Evolutionary conservation across 2,113 vertebrate species (phyloP).

Genomic region (Silurus meridionalis): DNA sequence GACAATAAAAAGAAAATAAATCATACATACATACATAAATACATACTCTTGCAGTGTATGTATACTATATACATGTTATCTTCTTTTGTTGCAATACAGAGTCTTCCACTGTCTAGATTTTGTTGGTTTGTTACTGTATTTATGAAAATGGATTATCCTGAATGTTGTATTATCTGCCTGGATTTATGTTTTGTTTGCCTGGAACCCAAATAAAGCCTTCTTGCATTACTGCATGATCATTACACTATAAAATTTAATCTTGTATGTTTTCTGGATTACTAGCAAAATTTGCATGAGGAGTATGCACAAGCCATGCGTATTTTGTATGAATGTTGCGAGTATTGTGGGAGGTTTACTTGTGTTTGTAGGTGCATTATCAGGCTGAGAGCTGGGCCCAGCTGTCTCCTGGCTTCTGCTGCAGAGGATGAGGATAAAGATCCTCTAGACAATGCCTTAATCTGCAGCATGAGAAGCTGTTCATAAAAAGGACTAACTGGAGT

Average conservation of each 20-base stretch:
- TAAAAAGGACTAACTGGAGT: slow-evolving; percentile 66
- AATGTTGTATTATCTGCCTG: slow-evolving; percentile 13
- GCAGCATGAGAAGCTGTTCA: slow-evolving; percentile 66
- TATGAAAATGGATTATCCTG: neutral
- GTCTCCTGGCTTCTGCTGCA: slow-evolving; percentile 58
- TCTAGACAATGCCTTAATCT: slow-evolving; percentile 69
- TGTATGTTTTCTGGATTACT: slow-evolving; percentile 24
- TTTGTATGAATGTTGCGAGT: neutral
- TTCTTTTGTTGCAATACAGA: slow-evolving; percentile 5
- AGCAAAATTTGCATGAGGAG: neutral
- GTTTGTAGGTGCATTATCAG: neutral
- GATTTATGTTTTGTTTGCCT: neutral
- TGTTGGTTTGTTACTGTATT: neutral
- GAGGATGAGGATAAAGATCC: slow-evolving; percentile 53
- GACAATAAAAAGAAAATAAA: neutral
- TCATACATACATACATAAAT: neutral
- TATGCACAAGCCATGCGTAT: neutral
- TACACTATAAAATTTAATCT: neutral
- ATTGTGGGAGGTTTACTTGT: neutral
- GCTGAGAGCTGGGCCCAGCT: slow-evolving; percentile 42
- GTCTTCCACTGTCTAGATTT: neutral
- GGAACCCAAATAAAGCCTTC: slow-evolving; percentile 15
- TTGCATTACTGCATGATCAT: slow-evolving; percentile 2
- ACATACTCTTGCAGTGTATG: neutral
- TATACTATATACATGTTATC: neutral